Percentiles rank a stretch among this genome's conserved stretches.
Evolutionary conservation across 2,797 vertebrate species (phyloP).

Genomic region (Poeciliopsis gracilis): DNA sequence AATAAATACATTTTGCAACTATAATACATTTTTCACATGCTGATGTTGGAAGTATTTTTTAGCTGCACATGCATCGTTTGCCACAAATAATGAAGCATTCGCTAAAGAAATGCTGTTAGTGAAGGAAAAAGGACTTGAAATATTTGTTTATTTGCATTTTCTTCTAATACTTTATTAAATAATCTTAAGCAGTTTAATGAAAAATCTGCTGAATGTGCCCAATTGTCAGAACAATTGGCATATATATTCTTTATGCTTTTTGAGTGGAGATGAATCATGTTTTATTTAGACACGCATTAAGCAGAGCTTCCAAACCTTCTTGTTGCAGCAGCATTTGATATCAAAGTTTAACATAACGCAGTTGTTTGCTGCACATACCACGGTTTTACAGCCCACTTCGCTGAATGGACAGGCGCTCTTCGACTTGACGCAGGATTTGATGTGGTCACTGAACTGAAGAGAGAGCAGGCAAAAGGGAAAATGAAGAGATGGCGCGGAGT

Average conservation of each 20-base stretch:
- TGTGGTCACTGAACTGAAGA: slow-evolving; percentile 89
- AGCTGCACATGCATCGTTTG: too few relatives aligned
- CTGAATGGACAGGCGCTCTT: slow-evolving; percentile 88
- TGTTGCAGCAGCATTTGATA: neutral
- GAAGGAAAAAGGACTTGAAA: too few relatives aligned
- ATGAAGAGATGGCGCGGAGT: neutral
- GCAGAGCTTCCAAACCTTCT: neutral
- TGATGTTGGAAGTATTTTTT: too few relatives aligned
- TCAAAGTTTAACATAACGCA: neutral
- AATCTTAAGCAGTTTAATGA: too few relatives aligned
- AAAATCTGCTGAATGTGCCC: too few relatives aligned
- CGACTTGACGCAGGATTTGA: slow-evolving; percentile 85
- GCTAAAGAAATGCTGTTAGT: too few relatives aligned
- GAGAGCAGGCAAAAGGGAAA: neutral
- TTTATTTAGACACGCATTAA: neutral
- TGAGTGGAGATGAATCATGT: neutral
- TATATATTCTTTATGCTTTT: neutral
- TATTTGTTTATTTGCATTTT: too few relatives aligned
- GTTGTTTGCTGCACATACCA: slow-evolving; percentile 70
- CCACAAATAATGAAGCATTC: too few relatives aligned
- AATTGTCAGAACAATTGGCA: too few relatives aligned
- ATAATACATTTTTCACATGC: too few relatives aligned
- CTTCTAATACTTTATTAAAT: too few relatives aligned
- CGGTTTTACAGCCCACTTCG: slow-evolving; percentile 85
- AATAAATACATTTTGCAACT: too few relatives aligned